Percentiles rank a stretch among this genome's conserved stretches.
Evolutionary conservation across 2,113 vertebrate species (phyloP).

Genomic region (Dermatemys mawii): DNA sequence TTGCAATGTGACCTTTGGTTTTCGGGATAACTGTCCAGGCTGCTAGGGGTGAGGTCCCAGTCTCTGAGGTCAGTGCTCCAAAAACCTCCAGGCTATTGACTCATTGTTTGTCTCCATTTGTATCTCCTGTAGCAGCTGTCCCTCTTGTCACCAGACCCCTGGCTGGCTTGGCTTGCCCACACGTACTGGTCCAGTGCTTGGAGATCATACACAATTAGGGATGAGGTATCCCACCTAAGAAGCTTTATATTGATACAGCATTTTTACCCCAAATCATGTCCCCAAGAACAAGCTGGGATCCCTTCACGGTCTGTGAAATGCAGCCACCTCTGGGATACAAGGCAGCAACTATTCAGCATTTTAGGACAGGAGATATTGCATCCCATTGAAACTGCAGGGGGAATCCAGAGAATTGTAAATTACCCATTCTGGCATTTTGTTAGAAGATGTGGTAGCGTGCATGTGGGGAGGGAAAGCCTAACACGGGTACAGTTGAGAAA

Average conservation of each 20-base stretch:
- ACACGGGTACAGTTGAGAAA: background rate
- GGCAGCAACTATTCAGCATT: background rate
- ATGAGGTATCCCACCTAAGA: background rate
- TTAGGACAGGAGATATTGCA: background rate
- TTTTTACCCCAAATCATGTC: background rate
- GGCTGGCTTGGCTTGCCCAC: background rate
- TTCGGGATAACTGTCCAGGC: background rate
- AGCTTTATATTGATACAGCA: background rate
- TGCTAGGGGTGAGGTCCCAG: background rate
- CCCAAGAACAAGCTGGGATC: background rate
- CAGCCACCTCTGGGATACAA: background rate
- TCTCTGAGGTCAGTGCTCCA: background rate
- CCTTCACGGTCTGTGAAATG: background rate
- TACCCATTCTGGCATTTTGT: background rate
- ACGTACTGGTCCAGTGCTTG: background rate
- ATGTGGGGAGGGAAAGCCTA: background rate
- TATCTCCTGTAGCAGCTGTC: background rate
- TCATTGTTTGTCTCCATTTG: background rate
- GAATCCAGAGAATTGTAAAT: background rate
- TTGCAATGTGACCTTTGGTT: background rate
- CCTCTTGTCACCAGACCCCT: background rate
- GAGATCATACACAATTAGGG: background rate
- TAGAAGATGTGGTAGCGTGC: background rate
- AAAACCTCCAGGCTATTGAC: background rate
- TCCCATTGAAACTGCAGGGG: background rate